Percentiles rank a stretch among this genome's conserved stretches.
Evolutionary conservation across 2,113 vertebrate species (phyloP).

Genomic region (Corythornis madagascariensis): DNA sequence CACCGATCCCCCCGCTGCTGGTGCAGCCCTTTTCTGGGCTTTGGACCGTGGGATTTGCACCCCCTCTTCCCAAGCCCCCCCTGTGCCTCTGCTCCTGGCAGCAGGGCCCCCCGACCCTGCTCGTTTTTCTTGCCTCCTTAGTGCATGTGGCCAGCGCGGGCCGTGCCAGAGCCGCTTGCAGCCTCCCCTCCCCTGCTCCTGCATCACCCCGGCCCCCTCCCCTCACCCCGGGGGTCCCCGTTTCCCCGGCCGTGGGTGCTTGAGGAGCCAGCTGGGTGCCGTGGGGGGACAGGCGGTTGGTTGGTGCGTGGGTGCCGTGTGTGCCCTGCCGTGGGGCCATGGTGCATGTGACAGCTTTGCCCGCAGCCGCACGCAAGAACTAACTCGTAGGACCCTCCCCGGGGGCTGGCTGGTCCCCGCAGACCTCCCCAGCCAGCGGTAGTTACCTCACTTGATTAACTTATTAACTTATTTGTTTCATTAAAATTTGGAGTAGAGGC

Average conservation of each 20-base stretch:
- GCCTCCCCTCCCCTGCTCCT: background rate
- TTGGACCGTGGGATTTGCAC: background rate
- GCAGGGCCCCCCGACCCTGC: background rate
- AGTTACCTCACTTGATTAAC: constrained; percentile 91
- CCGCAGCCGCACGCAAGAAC: constrained; percentile 50
- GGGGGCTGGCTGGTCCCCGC: constrained; percentile 61
- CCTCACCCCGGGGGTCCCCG: background rate
- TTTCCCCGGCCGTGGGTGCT: background rate
- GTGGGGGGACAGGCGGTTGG: background rate
- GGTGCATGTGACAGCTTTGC: constrained; percentile 61
- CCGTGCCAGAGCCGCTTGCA: background rate
- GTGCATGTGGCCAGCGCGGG: constrained; percentile 45
- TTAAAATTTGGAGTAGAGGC: constrained; percentile 89
- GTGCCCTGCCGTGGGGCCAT: background rate
- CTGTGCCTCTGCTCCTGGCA: background rate
- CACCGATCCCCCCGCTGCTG: background rate
- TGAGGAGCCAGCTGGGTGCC: background rate
- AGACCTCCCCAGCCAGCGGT: constrained; percentile 71
- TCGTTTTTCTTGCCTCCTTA: background rate
- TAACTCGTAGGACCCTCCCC: background rate
- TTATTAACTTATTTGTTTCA: constrained; percentile 96
- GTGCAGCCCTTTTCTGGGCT: background rate
- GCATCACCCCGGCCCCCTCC: background rate
- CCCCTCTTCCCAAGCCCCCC: too few relatives aligned
- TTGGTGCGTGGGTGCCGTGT: background rate